phyloP scores from a whole-genome alignment of 2,888 invertebrate genomes.

The Stictocephala bisonia region DNA sequence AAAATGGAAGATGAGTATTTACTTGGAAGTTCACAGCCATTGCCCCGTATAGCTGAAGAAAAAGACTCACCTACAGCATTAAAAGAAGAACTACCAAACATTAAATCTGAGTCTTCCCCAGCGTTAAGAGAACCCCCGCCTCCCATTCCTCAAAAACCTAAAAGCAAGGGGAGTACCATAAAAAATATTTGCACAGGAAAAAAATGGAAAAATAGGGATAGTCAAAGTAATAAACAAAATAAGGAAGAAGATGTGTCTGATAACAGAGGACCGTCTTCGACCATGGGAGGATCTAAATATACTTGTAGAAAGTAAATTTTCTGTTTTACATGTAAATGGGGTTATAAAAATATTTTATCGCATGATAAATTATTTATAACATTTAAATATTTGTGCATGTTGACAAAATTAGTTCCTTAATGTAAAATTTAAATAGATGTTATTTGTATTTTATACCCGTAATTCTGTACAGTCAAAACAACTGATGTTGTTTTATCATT shows the following conservation, averaged over 20 bases:
- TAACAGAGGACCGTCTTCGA: slow-evolving; percentile 11
- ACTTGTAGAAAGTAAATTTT: background rate
- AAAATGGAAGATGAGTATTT: slow-evolving; percentile 56
- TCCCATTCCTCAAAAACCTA: slow-evolving; percentile 35
- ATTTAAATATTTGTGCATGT: no score
- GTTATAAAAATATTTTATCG: background rate
- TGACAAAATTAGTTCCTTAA: background rate
- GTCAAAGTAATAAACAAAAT: slow-evolving; percentile 18
- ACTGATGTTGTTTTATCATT: background rate
- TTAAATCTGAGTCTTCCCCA: background rate
- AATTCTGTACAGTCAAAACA: background rate
- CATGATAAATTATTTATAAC: background rate
- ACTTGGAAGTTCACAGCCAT: slow-evolving; percentile 65
- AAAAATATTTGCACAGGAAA: slow-evolving; percentile 43
- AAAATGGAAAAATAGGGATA: slow-evolving; percentile 43
- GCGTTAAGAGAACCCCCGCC: slow-evolving; percentile 4
- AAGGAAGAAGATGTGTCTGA: slow-evolving; percentile 33
- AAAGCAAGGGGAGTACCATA: slow-evolving; percentile 35
- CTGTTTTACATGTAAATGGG: background rate
- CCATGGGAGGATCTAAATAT: slow-evolving; percentile 9
- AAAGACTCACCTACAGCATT: slow-evolving; percentile 81
- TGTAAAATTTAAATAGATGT: background rate
- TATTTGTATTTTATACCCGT: background rate
- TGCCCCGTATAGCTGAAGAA: slow-evolving; percentile 89
- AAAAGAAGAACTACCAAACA: slow-evolving; percentile 51